A percentile compares a stretch with the other conserved stretches of the same genome.
phyloP scores from a whole-genome alignment of 2,888 invertebrate species.

The Amphipoea oculea region DNA sequence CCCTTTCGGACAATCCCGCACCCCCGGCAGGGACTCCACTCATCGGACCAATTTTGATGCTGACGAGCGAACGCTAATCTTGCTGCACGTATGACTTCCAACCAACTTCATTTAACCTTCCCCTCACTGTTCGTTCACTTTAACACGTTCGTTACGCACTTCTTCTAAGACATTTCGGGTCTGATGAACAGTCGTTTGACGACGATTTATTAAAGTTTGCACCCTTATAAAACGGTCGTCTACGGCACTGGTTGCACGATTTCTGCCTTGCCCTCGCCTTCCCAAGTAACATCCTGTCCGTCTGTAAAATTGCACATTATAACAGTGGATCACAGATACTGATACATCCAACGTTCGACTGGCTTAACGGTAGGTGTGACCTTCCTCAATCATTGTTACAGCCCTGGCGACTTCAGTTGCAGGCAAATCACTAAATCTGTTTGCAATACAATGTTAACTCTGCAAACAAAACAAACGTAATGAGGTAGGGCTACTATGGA shows the following conservation, averaged over 20 bases:
- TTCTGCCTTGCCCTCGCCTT: slow-evolving; percentile 9
- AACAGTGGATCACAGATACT: slow-evolving; percentile 8
- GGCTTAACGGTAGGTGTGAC: slow-evolving; percentile 10
- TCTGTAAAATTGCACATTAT: slow-evolving; percentile 3
- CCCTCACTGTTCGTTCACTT: too few relatives aligned
- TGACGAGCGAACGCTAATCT: too few relatives aligned
- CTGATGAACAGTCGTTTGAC: neutral
- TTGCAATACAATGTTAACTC: slow-evolving; percentile 18
- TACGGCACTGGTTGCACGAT: slow-evolving; percentile 7
- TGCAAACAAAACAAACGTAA: neutral
- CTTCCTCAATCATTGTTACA: slow-evolving; percentile 19
- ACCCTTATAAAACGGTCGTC: neutral
- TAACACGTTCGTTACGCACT: too few relatives aligned
- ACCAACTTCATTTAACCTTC: too few relatives aligned
- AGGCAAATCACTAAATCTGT: slow-evolving; percentile 15
- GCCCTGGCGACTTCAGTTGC: neutral
- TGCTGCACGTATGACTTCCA: too few relatives aligned
- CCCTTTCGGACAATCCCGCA: too few relatives aligned
- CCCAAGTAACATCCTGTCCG: slow-evolving; percentile 2
- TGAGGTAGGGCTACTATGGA: neutral
- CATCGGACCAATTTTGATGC: too few relatives aligned
- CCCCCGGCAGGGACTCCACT: too few relatives aligned
- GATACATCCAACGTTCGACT: slow-evolving; percentile 7
- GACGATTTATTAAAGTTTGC: neutral
- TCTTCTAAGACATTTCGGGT: too few relatives aligned